phyloP scores from a whole-genome alignment of 2,113 vertebrate species.

The Oreochromis aureus region DNA sequence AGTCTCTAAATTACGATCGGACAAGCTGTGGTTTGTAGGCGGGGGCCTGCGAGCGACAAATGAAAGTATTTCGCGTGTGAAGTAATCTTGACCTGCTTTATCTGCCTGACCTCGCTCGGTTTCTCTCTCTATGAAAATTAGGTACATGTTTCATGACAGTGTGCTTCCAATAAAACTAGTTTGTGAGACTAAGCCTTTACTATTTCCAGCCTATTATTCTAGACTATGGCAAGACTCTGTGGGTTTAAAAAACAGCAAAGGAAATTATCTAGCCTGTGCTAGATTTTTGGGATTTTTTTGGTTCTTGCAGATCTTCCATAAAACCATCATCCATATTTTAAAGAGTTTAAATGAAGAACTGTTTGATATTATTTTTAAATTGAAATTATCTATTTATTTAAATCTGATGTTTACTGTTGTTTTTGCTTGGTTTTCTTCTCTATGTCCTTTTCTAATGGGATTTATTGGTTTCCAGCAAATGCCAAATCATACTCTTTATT shows the following conservation, averaged over 20 bases:
- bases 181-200: background rate
- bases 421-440: background rate
- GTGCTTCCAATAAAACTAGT: background rate
- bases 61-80: background rate
- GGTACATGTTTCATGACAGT: background rate
- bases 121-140: background rate
- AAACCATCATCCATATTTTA: background rate
- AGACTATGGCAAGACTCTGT: background rate
- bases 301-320: background rate
- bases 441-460: slow-evolving; percentile 4
- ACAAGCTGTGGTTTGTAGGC: background rate
- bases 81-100: background rate
- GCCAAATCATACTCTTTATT: background rate
- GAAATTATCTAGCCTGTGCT: background rate
- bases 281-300: fast-evolving
- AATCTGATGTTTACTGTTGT: background rate
- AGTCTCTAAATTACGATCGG: background rate
- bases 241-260: background rate
- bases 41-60: background rate
- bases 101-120: background rate
- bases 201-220: background rate
- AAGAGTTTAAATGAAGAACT: background rate
- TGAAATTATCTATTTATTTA: slow-evolving; percentile 34
- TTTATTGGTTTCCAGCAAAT: background rate
- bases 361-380: slow-evolving; percentile 3